Base-by-base conservation (phyloP, 2,888 invertebrate genomes). In the Automeris io region DNA sequence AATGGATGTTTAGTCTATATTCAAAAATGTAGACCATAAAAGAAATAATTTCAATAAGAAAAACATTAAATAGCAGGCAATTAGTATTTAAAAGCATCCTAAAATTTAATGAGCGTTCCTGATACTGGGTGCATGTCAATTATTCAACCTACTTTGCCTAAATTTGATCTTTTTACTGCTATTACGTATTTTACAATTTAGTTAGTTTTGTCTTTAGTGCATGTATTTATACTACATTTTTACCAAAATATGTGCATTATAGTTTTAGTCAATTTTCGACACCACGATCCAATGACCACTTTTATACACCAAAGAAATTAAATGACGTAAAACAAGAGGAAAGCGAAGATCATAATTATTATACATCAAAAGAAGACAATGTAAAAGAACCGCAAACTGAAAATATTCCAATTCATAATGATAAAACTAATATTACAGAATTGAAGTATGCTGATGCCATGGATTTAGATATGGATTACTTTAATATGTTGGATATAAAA, bases 261-360 rank as follows among this genome's bases (percentile, higher is more conserved):
- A 83, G 85, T 54, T 73, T 79, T 49, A 79, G 76, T 38, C 73
- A 73, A 39, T 81, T 76, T 35, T 65, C 71, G 8, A 78, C 80
- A 7, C 73, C 81, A 4, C 64, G 47, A 1, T 58, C 70, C 5
- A 59, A 70, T 39, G 73, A 73, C 40, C 59, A 54, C 22, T 60
- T 57, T 38, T 68, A 64, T 41, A 67, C 70, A 8, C 74, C 72
- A 26, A 69, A 43, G 25, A 68, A 18, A 23, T 11, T 33, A 24
- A 39, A 36, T 13, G 35, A 37, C 9, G 8, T 29, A 3, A 29
- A 29, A 8, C 16, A 29, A 35, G 18, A 34, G 16, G 44, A 36
- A 21, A 36, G 51, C 13, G 44, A 43, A 36, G 45, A 51, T 9
- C 19, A 46, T 3, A 41, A 43, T 37, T 38, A 40, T 33, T 31